Evolutionary conservation across 2,113 vertebrate genomes (phyloP).

Genomic region (Cyprinodon variegatus): DNA sequence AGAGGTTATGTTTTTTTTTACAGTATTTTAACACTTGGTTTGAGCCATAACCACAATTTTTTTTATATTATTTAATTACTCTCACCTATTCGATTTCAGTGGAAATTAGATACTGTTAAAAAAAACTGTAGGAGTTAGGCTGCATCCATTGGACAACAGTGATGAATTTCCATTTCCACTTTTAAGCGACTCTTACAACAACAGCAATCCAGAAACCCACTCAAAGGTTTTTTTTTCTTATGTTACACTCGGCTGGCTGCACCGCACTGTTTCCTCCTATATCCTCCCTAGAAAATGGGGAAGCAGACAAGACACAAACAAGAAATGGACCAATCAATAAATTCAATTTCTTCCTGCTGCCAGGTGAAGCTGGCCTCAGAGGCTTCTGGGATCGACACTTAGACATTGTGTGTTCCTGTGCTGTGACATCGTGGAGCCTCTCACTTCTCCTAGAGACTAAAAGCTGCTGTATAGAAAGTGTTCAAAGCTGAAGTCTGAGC

Average conservation of each 20-base stretch:
- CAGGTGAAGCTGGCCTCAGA: slow-evolving; percentile 31
- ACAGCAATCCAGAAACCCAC: slow-evolving; percentile 5
- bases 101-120: neutral
- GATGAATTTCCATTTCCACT: slow-evolving; percentile 36
- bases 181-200: slow-evolving; percentile 38
- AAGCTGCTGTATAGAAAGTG: neutral
- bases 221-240: slow-evolving; percentile 6
- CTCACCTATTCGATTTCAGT: neutral
- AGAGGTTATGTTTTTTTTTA: neutral
- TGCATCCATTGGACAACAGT: slow-evolving; percentile 10
- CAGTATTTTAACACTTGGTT: neutral
- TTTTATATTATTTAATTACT: neutral
- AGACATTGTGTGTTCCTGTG: slow-evolving; percentile 7
- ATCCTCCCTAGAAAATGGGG: slow-evolving; percentile 30
- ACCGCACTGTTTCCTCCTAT: slow-evolving; percentile 38
- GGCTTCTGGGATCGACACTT: slow-evolving; percentile 32
- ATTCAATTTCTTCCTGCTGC: slow-evolving; percentile 60
- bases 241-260: slow-evolving; percentile 41
- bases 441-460: slow-evolving; percentile 23
- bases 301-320: slow-evolving; percentile 34
- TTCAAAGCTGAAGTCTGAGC: slow-evolving; percentile 2
- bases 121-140: neutral
- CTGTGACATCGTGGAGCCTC: slow-evolving; percentile 8
- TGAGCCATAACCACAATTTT: neutral
- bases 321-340: slow-evolving; percentile 65